phyloP scores from a whole-genome alignment of 2,113 vertebrate genomes.

The Enhydra lutris region DNA sequence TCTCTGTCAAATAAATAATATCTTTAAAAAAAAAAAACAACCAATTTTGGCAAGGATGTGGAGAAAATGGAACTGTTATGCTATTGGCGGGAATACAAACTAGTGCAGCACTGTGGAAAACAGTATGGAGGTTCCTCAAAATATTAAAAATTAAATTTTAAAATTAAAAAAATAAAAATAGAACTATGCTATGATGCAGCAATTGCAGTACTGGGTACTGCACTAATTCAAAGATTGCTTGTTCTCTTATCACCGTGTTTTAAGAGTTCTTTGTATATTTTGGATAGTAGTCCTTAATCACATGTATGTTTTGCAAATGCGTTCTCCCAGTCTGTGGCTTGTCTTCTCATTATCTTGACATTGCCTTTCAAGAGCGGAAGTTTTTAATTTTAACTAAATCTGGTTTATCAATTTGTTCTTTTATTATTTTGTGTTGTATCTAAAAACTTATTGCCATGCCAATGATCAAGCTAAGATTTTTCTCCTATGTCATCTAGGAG shows the following conservation, averaged over 20 bases:
- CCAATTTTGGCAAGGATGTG: no score
- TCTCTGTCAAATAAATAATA: no score
- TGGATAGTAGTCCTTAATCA: not conserved
- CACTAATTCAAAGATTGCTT: not conserved
- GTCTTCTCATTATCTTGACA: not conserved
- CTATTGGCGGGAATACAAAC: not conserved
- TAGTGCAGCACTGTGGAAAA: not conserved
- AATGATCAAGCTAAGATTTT: not conserved
- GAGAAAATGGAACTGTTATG: no score
- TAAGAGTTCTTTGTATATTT: not conserved
- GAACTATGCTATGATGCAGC: not conserved
- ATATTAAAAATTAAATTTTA: not conserved
- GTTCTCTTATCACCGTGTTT: no score
- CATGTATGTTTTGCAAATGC: not conserved
- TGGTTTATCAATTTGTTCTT: not conserved
- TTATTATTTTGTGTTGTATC: not conserved
- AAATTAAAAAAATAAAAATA: not conserved
- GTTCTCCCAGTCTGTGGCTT: not conserved
- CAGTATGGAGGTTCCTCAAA: not conserved
- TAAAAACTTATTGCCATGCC: not conserved
- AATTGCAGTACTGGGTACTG: not conserved
- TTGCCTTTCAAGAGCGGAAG: not conserved
- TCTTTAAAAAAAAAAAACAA: no score
- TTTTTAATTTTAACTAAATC: not conserved
- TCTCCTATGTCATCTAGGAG: not conserved